These are phyloP conservation scores for Rafetus swinhoei DNA, from an alignment of 2,113 vertebrate genomes.

Conservation along the genomic window DNA sequence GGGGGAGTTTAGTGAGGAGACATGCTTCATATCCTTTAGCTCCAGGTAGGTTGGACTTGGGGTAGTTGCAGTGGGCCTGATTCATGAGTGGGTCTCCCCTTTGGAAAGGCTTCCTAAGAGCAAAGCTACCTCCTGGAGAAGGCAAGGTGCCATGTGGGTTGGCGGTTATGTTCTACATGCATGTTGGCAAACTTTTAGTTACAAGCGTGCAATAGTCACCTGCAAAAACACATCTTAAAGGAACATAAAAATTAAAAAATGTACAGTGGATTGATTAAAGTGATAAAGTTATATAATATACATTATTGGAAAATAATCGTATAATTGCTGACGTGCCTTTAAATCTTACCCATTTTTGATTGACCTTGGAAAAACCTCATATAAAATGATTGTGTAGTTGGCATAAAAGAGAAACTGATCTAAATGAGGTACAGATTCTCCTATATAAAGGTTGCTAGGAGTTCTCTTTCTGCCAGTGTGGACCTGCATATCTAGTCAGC, in stretches of 20 bases:
- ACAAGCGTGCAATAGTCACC: neutral
- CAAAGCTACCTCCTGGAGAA: neutral
- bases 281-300: neutral
- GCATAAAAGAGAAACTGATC: neutral
- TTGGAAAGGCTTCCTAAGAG: neutral
- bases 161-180: neutral
- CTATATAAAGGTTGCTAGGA: neutral
- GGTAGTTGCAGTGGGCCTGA: neutral
- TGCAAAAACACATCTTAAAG: neutral
- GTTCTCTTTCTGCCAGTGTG: neutral
- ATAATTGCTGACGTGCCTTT: neutral
- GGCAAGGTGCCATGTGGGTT: neutral
- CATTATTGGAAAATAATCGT: neutral
- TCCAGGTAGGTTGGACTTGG: neutral
- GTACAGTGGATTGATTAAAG: accelerated
- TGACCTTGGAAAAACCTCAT: neutral
- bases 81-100: neutral
- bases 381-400: neutral
- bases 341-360: neutral
- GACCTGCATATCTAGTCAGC: neutral
- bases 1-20: neutral
- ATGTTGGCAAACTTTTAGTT: neutral
- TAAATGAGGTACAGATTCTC: neutral
- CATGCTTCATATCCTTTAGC: neutral
- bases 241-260: neutral